These are phyloP conservation scores for Odontomachus brunneus DNA, from an alignment of 1,140 invertebrate genomes.

Conservation along the genomic window DNA sequence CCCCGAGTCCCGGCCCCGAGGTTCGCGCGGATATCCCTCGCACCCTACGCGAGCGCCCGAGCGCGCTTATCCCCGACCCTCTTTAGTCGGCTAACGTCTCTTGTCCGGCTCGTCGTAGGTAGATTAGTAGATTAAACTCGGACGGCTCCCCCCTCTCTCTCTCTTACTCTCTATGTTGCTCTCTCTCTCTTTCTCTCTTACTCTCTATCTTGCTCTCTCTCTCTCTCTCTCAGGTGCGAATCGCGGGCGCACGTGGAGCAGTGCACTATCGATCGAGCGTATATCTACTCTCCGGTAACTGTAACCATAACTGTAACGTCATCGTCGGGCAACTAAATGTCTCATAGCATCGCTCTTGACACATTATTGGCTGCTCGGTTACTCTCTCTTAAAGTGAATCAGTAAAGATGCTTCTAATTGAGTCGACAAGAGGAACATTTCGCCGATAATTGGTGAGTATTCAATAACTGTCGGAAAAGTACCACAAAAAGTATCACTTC, in stretches of 20 bases:
- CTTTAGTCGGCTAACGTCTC: constrained; percentile 61
- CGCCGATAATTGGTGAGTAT: no score
- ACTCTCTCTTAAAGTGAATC: no score
- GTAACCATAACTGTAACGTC: neutral
- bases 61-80: constrained; percentile 66
- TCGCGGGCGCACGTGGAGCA: neutral
- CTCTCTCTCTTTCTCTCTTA: neutral
- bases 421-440: no score
- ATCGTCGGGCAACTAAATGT: no score
- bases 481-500: no score
- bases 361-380: no score
- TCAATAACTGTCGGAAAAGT: no score
- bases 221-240: neutral
- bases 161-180: neutral
- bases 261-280: constrained; percentile 9
- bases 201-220: neutral
- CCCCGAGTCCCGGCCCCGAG: constrained; percentile 29
- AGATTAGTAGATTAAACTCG: constrained; percentile 75
- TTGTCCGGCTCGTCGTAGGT: constrained; percentile 64
- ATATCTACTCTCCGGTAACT: neutral
- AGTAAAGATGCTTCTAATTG: no score
- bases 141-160: constrained; percentile 4
- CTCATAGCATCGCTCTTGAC: no score
- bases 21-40: constrained; percentile 55
- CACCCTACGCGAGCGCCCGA: constrained; percentile 55